A percentile compares a stretch with the other conserved stretches of the same genome.
Conservation (phyloP, 2,888 invertebrate genomes). For the Tetramorium bicarinatum region DNA sequence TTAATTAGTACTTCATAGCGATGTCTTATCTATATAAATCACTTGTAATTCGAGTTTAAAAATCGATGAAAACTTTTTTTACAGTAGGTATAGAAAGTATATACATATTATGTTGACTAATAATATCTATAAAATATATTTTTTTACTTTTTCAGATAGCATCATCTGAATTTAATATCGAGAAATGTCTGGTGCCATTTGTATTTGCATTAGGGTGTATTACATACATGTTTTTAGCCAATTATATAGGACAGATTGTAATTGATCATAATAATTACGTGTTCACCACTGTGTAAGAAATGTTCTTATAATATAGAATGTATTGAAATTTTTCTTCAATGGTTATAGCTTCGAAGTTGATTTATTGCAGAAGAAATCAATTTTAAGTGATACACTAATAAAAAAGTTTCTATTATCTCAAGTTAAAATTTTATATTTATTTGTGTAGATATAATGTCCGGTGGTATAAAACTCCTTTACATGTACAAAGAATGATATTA, state of each 20-base stretch:
- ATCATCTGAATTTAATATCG: background rate
- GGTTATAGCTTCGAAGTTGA: background rate
- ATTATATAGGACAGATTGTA: background rate
- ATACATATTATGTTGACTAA: background rate
- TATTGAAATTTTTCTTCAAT: background rate
- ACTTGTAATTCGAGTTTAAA: background rate
- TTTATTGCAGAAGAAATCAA: background rate
- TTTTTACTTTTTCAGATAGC: background rate
- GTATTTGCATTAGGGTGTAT: background rate
- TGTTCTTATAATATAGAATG: background rate
- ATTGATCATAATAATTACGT: background rate
- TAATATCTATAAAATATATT: background rate
- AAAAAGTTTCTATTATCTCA: background rate
- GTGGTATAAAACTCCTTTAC: slow-evolving; percentile 7
- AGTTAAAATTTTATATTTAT: background rate
- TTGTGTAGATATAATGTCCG: background rate
- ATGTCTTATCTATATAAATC: background rate
- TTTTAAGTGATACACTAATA: background rate
- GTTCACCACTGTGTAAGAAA: slow-evolving; percentile 1
- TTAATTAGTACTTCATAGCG: background rate
- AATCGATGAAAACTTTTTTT: background rate
- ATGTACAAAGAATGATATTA: slow-evolving; percentile 13
- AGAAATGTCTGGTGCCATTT: background rate
- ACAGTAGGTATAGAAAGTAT: background rate
- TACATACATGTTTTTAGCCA: background rate